A percentile compares a stretch with the other conserved stretches of the same genome.
These are phyloP conservation scores for Bubalus kerabau DNA, from an alignment of 2,113 vertebrate genomes.

Conservation along the genomic window DNA sequence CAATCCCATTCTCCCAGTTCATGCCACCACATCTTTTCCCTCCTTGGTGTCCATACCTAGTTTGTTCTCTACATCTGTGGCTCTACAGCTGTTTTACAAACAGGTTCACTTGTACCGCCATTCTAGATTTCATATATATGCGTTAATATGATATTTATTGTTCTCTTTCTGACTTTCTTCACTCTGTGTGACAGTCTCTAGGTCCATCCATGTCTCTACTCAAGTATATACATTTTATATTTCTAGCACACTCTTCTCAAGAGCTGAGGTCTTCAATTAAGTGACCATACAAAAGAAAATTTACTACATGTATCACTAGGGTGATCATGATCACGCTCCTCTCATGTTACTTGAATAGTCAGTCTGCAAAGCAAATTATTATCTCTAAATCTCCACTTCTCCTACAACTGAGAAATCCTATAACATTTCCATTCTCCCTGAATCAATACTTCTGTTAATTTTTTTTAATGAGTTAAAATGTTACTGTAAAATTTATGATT, in stretches of 20 bases:
- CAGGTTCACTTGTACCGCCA: neutral
- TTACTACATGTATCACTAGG: rapidly evolving
- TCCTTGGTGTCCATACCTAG: neutral
- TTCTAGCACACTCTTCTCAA: neutral
- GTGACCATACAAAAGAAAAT: neutral
- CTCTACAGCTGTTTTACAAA: neutral
- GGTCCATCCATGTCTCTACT: neutral
- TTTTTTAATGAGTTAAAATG: neutral
- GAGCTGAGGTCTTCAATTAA: neutral
- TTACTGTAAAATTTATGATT: neutral
- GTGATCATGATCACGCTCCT: neutral
- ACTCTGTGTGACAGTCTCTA: neutral
- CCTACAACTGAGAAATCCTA: neutral
- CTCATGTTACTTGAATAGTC: neutral
- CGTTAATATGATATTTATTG: rapidly evolving
- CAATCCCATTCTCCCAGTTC: neutral
- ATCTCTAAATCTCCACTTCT: neutral
- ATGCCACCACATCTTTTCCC: neutral
- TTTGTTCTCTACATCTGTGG: neutral
- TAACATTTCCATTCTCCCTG: neutral
- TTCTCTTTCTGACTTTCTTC: neutral
- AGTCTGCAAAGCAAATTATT: neutral
- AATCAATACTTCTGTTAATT: neutral
- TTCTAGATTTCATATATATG: neutral
- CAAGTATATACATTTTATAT: neutral